Evolutionary conservation across 2,888 invertebrate genomes (phyloP).

Genomic region (Conus canariensis): DNA sequence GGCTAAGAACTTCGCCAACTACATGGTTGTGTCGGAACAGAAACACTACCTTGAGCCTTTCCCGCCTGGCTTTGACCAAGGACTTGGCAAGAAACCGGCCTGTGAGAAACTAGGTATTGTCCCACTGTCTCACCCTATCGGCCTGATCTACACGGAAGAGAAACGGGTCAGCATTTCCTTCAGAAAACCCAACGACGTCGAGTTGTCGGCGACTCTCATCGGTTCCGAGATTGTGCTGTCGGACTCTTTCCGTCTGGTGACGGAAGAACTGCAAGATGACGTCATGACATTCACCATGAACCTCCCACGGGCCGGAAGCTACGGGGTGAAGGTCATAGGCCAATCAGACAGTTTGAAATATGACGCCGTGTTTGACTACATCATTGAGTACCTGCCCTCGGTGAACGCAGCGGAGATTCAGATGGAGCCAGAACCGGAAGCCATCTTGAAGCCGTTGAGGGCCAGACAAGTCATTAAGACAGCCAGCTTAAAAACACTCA

Average conservation of each 20-base stretch:
- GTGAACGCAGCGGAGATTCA: background rate
- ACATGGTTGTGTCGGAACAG: slow-evolving; percentile 57
- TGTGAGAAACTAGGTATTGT: slow-evolving; percentile 11
- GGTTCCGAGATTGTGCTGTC: slow-evolving; percentile 45
- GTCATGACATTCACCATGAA: slow-evolving; percentile 46
- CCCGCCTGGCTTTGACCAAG: slow-evolving; percentile 46
- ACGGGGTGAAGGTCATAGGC: slow-evolving; percentile 50
- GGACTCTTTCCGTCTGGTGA: slow-evolving; percentile 43
- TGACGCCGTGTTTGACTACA: slow-evolving; percentile 49
- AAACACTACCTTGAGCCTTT: slow-evolving; percentile 25
- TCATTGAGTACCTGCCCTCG: slow-evolving; percentile 43
- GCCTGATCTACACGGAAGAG: slow-evolving; percentile 8
- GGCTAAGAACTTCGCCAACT: slow-evolving; percentile 71
- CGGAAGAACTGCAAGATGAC: slow-evolving; percentile 41
- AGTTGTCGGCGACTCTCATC: slow-evolving; percentile 43
- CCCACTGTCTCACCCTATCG: background rate
- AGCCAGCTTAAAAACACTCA: background rate
- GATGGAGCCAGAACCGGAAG: background rate
- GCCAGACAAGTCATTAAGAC: background rate
- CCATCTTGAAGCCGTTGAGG: slow-evolving; percentile 37
- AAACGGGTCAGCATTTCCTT: slow-evolving; percentile 26
- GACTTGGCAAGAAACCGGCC: slow-evolving; percentile 39
- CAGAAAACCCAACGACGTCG: slow-evolving; percentile 34
- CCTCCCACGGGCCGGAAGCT: slow-evolving; percentile 48
- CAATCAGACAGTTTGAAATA: slow-evolving; percentile 29